Percentiles rank a stretch among this genome's conserved stretches.
Conservation (phyloP, 1,140 invertebrate genomes). For the Megalonaias nervosa region DNA sequence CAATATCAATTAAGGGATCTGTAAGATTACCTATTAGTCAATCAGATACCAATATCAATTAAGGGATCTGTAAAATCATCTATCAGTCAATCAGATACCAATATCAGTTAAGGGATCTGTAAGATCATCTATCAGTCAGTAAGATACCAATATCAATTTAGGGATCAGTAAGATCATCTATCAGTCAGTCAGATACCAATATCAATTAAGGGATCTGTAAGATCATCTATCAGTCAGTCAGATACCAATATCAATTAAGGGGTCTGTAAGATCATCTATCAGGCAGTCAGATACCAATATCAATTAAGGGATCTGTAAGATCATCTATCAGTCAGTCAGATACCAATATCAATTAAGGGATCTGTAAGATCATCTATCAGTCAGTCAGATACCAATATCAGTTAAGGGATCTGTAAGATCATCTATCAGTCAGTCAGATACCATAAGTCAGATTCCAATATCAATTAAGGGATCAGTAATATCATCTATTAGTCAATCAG, state of each 20-base stretch:
- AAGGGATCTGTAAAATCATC: not conserved
- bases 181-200: not conserved
- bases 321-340: not conserved
- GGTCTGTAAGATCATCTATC: not conserved
- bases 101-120: not conserved
- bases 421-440: not conserved
- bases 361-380: not conserved
- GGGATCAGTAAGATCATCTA: not conserved
- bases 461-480: not conserved
- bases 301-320: not conserved
- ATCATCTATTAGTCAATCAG: not conserved
- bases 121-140: not conserved
- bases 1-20: not conserved
- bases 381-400: not conserved
- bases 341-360: too few species aligned
- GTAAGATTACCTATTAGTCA: not conserved
- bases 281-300: not conserved
- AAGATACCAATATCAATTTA: too few species aligned
- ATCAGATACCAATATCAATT: not conserved
- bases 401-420: not conserved
- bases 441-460: too few species aligned
- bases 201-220: not conserved
- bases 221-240: not conserved
- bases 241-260: too few species aligned
- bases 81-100: not conserved